Base-by-base conservation (phyloP, 2,113 vertebrate genomes). In the Laterallus jamaicensis region DNA sequence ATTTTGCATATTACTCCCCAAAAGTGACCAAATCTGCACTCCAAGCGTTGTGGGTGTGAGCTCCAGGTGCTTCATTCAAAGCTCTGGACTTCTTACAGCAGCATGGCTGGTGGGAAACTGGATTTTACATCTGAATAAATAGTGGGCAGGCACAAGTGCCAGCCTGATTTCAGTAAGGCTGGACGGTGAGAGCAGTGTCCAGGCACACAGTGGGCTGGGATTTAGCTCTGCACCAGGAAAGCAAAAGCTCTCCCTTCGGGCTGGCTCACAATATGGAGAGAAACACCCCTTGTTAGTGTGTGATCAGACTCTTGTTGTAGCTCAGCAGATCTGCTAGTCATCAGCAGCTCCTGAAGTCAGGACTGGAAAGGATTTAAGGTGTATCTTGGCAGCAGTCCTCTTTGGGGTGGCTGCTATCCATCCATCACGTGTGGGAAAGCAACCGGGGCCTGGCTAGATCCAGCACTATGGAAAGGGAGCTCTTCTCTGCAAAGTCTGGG, bases 351-450 rank as follows among this genome's bases (percentile, higher is more conserved):
- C 93, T 44, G 42, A 4, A 52, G 60, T 13, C 64, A 22, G 80
- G 37, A 32, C 3, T 15, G 82, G 88, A 8, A 44, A 80, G 76
- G 78, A 37, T 29, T 66, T 77, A 12, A 44, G 85, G 75, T 90
- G 70, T 42, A 3, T 35, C 60, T 73, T 2, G 0, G 42, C 1
- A 3, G 73, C 37, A 31, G 62, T 42, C 19, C 24, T 64, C 56
- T 28, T 19, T 39, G 77, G 64, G 47, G 52, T 52, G 63, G 32
- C 47, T 5, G 26, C 70, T 70, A 26, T 35, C 35, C 12, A 29
- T 47, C 92, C 71, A 7, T 31, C 14, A 1, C 1, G 0, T 0
- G 1, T 10, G 26, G 50, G 52, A 52, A 70, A 60, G 50, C 40
- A 31, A 58, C 60, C 12, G 49, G 20, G 60, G 15, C 35, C 66